These are phyloP conservation scores for Phaethon lepturus DNA, from an alignment of 2,113 vertebrate genomes.

Conservation along the genomic window DNA sequence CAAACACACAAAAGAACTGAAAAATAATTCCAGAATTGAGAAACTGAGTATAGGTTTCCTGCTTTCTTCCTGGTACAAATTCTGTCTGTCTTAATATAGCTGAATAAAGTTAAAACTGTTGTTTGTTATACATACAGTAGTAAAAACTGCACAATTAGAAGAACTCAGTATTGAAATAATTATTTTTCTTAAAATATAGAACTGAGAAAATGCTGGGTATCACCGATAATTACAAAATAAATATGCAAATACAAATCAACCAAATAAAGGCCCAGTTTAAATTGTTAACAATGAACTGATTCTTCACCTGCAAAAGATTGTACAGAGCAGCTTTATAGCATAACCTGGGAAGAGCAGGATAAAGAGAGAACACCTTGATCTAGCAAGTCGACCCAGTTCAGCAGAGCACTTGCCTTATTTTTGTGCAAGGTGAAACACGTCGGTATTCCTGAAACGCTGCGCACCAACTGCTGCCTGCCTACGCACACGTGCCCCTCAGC, in stretches of 20 bases:
- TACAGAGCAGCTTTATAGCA: not conserved
- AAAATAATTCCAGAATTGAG: not conserved
- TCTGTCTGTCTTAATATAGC: not conserved
- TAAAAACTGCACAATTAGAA: not conserved
- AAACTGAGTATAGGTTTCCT: not conserved
- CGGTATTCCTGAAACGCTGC: not conserved
- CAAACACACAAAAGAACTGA: not conserved
- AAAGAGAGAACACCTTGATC: accelerated
- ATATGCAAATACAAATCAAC: not conserved
- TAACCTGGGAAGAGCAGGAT: not conserved
- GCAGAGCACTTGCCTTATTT: not conserved
- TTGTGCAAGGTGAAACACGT: accelerated
- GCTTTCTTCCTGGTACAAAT: not conserved
- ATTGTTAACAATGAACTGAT: accelerated
- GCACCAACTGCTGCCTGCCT: accelerated
- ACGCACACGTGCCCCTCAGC: not conserved
- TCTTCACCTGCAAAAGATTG: not conserved
- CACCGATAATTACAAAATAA: not conserved
- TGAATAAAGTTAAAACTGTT: not conserved
- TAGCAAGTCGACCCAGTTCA: not conserved
- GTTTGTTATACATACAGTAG: not conserved
- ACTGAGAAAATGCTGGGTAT: no score
- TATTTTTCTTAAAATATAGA: not conserved
- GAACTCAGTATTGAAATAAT: not conserved
- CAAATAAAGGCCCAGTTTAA: not conserved